Percentiles rank a stretch among this genome's conserved stretches.
Evolutionary conservation across 2,888 invertebrate species (phyloP).

Genomic region (Aphodius sticticus): DNA sequence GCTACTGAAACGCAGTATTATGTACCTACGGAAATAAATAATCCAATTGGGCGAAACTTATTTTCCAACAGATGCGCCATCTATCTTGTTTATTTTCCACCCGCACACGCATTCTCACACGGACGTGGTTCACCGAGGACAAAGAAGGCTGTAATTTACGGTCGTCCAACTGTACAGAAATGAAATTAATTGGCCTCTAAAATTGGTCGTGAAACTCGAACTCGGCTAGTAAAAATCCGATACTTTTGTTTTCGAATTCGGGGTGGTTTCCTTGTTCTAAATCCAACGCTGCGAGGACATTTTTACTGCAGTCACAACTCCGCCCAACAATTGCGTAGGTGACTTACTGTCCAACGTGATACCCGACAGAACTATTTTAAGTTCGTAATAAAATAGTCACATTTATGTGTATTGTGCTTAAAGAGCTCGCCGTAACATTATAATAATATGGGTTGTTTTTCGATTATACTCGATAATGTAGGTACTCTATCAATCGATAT

Average conservation of each 20-base stretch:
- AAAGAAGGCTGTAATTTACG: constrained; percentile 24
- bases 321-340: constrained; percentile 5
- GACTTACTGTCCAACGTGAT: not conserved
- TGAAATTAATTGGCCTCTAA: constrained; percentile 24
- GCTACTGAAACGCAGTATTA: not conserved
- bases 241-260: constrained; percentile 19
- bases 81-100: constrained; percentile 20
- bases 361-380: constrained; percentile 23
- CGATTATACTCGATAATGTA: not conserved
- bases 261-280: constrained; percentile 4
- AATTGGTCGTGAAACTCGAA: constrained; percentile 24
- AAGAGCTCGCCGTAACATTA: not conserved
- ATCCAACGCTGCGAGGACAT: not conserved
- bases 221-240: constrained; percentile 20
- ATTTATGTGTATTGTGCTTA: not conserved
- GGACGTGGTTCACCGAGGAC: constrained; percentile 21
- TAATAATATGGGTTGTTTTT: not conserved
- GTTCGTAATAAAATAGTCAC: constrained; percentile 29
- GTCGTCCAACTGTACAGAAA: constrained; percentile 11
- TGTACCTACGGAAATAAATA: not conserved
- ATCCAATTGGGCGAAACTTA: not conserved
- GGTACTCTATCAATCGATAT: not conserved
- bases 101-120: constrained; percentile 26
- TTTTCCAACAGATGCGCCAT: constrained; percentile 16
- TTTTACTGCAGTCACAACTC: constrained; percentile 22